phyloP scores from a whole-genome alignment of 2,888 invertebrate genomes.

The Oscheius sp. region DNA sequence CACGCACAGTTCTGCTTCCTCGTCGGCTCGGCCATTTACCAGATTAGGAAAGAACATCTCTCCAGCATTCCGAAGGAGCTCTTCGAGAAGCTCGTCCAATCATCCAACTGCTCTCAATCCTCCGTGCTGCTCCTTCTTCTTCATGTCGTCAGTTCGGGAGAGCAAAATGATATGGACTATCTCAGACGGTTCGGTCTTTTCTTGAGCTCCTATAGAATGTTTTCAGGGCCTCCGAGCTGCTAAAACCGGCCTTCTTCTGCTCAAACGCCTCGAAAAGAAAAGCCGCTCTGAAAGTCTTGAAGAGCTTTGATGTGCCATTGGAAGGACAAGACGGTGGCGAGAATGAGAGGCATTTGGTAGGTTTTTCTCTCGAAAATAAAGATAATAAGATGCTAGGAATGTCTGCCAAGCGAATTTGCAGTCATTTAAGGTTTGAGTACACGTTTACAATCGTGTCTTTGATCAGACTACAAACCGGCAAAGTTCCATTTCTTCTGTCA shows the following conservation, averaged over 20 bases:
- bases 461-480: too few species aligned
- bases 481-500: too few species aligned
- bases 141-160: constrained; percentile 7
- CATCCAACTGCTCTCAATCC: constrained; percentile 16
- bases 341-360: background rate
- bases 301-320: constrained; percentile 42
- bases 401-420: too few species aligned
- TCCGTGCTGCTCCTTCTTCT: constrained; percentile 20
- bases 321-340: background rate
- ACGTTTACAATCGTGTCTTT: too few species aligned
- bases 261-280: constrained; percentile 44
- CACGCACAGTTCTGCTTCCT: constrained; percentile 9
- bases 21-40: constrained; percentile 12
- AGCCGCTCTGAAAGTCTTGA: constrained; percentile 53
- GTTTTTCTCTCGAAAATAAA: background rate
- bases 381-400: background rate
- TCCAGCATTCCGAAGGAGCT: background rate
- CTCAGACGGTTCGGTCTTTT: background rate
- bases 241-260: constrained; percentile 43
- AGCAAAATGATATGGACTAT: background rate
- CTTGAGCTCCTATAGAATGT: background rate
- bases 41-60: constrained; percentile 3
- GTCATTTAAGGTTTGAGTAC: too few species aligned
- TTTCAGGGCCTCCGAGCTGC: constrained; percentile 22
- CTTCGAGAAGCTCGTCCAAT: constrained; percentile 17